Evolutionary conservation across 2,888 invertebrate species (phyloP), one percentile per base, ranked within the genome.

Genomic region (Xanthostigma xanthostigma): DNA sequence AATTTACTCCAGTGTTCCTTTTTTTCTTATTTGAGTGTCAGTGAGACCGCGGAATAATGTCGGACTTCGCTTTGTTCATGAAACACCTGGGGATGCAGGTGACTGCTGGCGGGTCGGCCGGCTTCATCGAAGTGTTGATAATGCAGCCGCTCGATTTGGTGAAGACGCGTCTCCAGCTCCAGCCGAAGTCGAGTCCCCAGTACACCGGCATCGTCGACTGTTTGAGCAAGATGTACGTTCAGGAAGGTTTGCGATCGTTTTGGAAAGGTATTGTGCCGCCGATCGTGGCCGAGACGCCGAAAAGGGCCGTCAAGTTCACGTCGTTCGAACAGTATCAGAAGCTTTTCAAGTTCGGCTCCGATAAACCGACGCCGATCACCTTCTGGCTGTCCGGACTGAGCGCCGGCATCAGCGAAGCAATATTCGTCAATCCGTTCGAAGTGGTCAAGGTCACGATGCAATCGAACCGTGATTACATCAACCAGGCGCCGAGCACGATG

Each of bases 111-210:
- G 93, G 93, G 48, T 88, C 87, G 55, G 93, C 93, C 74, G 84
- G 84, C 38, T 92, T 95, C 67, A 79, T 93, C 44, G 94, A 95
- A 75, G 91, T 94, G 52, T 91, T 89, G 64, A 82, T 94, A 46
- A 95, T 95, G 94, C 94, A 95, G 69, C 95, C 95, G 1, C 69
- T 95, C 63, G 95, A 95, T 68, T 74, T 95, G 51, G 81, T 95
- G 3, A 95, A 95, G 70, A 95, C 95, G 2, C 75, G 95, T 56
- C 76, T 89, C 56, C 90, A 90, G 67, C 68, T 90, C 44, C 87
- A 88, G 66, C 69, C 69, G 11, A 67, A 66, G 48, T 71, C 72
- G 53, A 67, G 68, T 51, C 65, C 64, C 53, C 73, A 78, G 60
- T 90, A 89, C 64, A 75, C 70, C 56, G 92, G 92, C 10, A 78